Evolutionary conservation across 2,888 invertebrate species (phyloP), one percentile per base, ranked within the genome.

Genomic region (Caenorhabditis afra): DNA sequence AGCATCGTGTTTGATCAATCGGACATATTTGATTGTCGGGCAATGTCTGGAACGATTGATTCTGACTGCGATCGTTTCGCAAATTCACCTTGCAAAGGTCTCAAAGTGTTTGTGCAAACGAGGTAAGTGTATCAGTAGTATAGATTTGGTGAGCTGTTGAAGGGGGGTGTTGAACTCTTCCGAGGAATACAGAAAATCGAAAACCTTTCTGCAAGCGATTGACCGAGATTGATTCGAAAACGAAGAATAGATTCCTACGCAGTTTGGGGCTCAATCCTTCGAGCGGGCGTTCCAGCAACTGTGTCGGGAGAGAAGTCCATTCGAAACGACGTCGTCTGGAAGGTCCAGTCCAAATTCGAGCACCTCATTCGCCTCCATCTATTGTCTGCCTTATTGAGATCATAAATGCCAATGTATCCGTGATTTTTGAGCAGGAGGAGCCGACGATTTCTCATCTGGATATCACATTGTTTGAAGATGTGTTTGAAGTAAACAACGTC

Each of bases 391-490:
- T 22, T 18, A 14, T 14, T 5, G 3, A 52, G 23, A 8, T 23
- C 12, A 20, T 49, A 68, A 1, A 44, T 68, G 7, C 59, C 59
- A 3, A 68, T 37, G 23, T 18, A 23, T 14, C 64, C 52, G 1
- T 41, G n/a, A 14, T 58, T 64, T 16, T 12, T 61, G 14, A 39
- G 29, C 0, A 64, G 35, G 11, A 44, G 29, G 4, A 73, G 12
- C 4, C 4, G 12, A 18, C 73, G 57, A 22, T 73, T 22, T 20
- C 50, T 57, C n/a, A 58, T 41, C 8, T 73, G 64, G n/a, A 14
- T 37, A 1, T 50, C 16, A 22, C 57, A 71, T 12, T 49, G 39
- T 10, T 14, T 1, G 18, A n/a, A 20, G 0, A 57, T 18, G 16
- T 57, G 37, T 10, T 20, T 14, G 14, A 64, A 71, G 49, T 12